phyloP scores from a whole-genome alignment of 2,797 vertebrate genomes.

The Anolis apletophallus region DNA sequence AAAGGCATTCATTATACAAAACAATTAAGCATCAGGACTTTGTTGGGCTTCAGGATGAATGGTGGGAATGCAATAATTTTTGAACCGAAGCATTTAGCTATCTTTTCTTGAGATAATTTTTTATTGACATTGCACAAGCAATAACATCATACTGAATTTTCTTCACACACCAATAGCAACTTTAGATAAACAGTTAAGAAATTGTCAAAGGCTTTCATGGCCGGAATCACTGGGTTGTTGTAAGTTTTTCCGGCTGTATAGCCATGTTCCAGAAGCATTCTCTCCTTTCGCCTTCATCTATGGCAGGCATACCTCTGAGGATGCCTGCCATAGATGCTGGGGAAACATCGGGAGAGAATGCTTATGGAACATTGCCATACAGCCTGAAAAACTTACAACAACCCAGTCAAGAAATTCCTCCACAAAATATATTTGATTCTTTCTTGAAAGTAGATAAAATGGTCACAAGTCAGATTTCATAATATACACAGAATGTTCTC shows the following conservation, averaged over 20 bases:
- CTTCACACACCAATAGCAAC: not conserved
- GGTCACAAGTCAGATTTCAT: not conserved
- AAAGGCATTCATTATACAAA: constrained; percentile 63
- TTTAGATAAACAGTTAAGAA: constrained; percentile 53
- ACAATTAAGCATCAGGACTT: constrained; percentile 65
- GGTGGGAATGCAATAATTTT: constrained; percentile 63
- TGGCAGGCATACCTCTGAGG: no score
- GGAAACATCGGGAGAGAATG: no score
- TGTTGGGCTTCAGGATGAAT: constrained; percentile 51
- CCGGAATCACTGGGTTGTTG: no score
- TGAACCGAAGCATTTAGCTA: constrained; percentile 58
- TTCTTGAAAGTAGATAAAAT: not conserved
- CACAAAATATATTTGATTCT: not conserved
- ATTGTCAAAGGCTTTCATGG: constrained; percentile 42
- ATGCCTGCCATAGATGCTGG: no score
- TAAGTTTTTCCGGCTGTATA: no score
- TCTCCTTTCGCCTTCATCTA: no score
- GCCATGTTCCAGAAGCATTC: no score
- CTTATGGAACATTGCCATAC: no score
- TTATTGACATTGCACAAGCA: constrained; percentile 48
- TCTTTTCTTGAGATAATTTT: constrained; percentile 50
- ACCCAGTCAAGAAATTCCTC: constrained; percentile 43
- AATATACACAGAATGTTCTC: no score
- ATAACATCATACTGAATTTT: not conserved
- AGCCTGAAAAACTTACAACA: no score